Evolutionary conservation across 2,797 vertebrate species (phyloP).

Genomic region (Pterois miles): DNA sequence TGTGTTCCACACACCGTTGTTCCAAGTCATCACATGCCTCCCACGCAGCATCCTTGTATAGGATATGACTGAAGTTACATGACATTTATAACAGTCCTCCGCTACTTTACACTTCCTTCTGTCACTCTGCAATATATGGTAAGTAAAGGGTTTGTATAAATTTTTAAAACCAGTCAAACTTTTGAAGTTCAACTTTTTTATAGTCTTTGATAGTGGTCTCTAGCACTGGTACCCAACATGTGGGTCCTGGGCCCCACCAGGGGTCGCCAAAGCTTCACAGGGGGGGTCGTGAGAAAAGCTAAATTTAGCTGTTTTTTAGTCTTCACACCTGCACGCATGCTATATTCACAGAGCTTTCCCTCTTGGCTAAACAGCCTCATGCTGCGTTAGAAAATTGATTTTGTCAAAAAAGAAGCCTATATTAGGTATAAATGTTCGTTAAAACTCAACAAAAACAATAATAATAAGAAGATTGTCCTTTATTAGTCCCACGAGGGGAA

Average conservation of each 20-base stretch:
- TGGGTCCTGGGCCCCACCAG: neutral
- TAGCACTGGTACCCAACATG: neutral
- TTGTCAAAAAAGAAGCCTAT: no score
- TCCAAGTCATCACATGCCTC: conserved; percentile 49
- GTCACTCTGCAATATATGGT: neutral
- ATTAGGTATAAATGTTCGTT: no score
- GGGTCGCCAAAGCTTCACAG: neutral
- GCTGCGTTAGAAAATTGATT: no score
- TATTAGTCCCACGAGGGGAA: no score
- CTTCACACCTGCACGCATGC: no score
- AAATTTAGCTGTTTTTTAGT: no score
- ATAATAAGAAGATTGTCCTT: no score
- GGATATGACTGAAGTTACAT: neutral
- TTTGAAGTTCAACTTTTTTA: neutral
- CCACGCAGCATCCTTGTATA: conserved; percentile 52
- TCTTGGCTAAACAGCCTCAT: no score
- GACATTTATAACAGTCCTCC: neutral
- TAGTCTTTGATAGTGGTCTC: neutral
- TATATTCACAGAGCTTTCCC: no score
- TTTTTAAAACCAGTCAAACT: neutral
- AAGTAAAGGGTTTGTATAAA: neutral
- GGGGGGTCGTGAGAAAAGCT: no score
- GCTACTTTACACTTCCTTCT: neutral
- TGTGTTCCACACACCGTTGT: conserved; percentile 18
- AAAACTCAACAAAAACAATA: no score